These are phyloP conservation scores for Drosophila gaucha DNA, from an alignment of 2,888 invertebrate species.

Conservation along the genomic window DNA sequence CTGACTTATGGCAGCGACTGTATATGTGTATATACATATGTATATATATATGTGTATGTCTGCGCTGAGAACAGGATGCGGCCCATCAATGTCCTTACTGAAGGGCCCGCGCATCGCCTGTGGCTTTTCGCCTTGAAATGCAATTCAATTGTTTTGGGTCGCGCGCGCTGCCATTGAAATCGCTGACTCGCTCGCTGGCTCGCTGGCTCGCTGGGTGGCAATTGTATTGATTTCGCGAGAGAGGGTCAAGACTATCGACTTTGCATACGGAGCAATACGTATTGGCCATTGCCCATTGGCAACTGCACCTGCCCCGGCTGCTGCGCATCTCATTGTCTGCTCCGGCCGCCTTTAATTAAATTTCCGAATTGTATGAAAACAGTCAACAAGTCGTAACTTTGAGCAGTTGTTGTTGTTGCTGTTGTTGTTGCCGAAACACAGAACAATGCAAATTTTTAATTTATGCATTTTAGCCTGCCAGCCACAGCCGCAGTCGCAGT, in stretches of 20 bases:
- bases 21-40: too few species aligned
- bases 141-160: conserved; percentile 81
- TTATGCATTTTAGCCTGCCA: conserved; percentile 78
- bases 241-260: conserved; percentile 53
- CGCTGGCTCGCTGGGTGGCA: conserved; percentile 77
- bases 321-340: conserved; percentile 75
- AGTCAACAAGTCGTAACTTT: conserved; percentile 79
- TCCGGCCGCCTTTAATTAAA: conserved; percentile 76
- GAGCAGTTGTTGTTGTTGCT: conserved; percentile 52
- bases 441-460: conserved; percentile 82
- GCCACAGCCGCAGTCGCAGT: conserved; percentile 15
- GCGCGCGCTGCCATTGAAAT: conserved; percentile 48
- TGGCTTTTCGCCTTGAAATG: conserved; percentile 64
- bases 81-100: conserved; percentile 77
- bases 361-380: conserved; percentile 80
- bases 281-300: conserved; percentile 54
- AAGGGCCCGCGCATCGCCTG: conserved; percentile 34
- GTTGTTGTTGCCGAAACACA: conserved; percentile 60
- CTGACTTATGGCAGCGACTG: conserved; percentile 62
- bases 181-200: not conserved
- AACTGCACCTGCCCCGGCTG: conserved; percentile 6
- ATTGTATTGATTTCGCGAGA: conserved; percentile 82
- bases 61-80: conserved; percentile 67
- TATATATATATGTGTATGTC: too few species aligned
- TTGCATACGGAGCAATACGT: conserved; percentile 52